Base-by-base conservation (phyloP, 1,140 invertebrate genomes). In the Drosophila arawakana region DNA sequence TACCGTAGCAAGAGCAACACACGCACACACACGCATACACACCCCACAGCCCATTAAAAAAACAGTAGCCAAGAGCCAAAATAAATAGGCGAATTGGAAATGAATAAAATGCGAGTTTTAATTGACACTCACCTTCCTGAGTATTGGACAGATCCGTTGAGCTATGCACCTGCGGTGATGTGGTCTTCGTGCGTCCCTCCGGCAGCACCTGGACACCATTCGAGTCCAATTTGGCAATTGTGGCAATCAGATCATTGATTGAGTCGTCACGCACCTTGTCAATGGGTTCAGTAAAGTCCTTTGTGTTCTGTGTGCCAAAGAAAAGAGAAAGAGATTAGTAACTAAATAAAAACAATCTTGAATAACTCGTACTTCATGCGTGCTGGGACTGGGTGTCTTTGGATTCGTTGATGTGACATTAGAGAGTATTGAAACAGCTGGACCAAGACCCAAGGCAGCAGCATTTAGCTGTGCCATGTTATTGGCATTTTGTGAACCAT, bases 181-280 rank as follows among this genome's bases (percentile, higher is more conserved):
- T 93, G 30, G 92, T 93, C 76, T 92, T 92, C 60, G 88, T 89
- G 15, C 83, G 93, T 13, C 93, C 93, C 72, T 95, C 94, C 2
- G 94, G 94, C 73, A 95, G 92, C 13, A 96, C 95, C 78, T 96
- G 94, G 67, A 97, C 96, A 13, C 96, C 96, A 92, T 97, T 97
- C 35, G 96, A 96, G 92, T 97, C 96, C 68, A 97, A 92, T 93
- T 96, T 96, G 34, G 96, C 96, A 81, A 97, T 97, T 15, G 96
- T 97, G 44, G 96, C 95, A 95, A 97, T 96, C 55, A 97, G 92
- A 93, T 97, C 96, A 84, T 96, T 96, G n/a, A 97, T 95, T 2
- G 96, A 96, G 90, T 96, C 96, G 81, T 96, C 95, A 86, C 96
- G 96, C 92, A 96, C 95, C 84, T 96, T 96, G 91, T 97, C 96